Evolutionary conservation across 2,888 invertebrate genomes (phyloP), one percentile per base, ranked within the genome.

Genomic region (Mystacides longicornis): DNA sequence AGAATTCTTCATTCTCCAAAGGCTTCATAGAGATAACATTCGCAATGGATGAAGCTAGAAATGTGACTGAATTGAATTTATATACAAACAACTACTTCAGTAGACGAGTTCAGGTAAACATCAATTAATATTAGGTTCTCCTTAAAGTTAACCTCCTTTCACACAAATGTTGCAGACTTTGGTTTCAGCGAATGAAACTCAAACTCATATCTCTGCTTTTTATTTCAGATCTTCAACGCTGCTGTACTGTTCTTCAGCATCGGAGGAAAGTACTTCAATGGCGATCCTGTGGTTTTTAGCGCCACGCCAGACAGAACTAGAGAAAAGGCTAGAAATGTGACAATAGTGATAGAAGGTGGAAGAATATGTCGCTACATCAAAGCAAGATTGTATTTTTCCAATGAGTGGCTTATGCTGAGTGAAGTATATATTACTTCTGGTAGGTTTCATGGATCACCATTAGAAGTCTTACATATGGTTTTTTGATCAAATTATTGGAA

Each of bases 21-120:
- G 71, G 75, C 59, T 82, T 75, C 64, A 74, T 89, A 21, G 84
- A 85, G 65, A 72, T 89, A 23, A 66, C 81, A 16, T 88, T 89
- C 69, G 81, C 85, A 66, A 89, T 89, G 68, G 85, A 86, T 64
- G 72, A 76, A 60, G 73, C 83, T 22, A 74, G 85, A 53, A 85
- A 86, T 67, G 87, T 89, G 70, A 78, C 81, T 18, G 72, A 78
- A 9, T 78, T 87, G 37, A 77, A 81, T 64, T 73, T 89, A 60
- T 83, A 81, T 68, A 80, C 82, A 37, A 88, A 86, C 71, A 89
- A 89, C 69, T 81, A 82, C 66, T 84, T 81, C 69, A 78, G 76
- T 50, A 80, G 82, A 65, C 82, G 84, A 59, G 85, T 87, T 18
- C 81, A 82, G 78, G 83, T 82, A 68, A 19, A 19, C 31, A 31